Percentiles rank a stretch among this genome's conserved stretches.
These are phyloP conservation scores for Leptobrachium ailaonicum DNA, from an alignment of 2,113 vertebrate species.

Conservation along the genomic window DNA sequence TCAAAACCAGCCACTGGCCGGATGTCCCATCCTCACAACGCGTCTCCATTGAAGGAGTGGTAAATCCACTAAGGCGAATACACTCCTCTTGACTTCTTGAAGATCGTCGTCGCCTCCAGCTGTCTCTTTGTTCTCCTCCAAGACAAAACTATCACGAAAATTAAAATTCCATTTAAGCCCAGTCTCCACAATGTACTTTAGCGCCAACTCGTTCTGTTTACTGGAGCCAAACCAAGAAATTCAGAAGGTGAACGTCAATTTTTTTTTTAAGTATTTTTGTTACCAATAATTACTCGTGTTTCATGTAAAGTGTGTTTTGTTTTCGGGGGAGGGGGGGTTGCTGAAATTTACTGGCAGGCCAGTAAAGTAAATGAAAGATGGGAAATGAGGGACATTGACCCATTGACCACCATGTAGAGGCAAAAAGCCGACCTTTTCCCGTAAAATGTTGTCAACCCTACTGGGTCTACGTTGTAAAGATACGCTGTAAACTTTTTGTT, in stretches of 20 bases:
- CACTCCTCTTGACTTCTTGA: not conserved
- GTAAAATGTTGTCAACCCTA: no score
- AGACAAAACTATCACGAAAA: not conserved
- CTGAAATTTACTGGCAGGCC: no score
- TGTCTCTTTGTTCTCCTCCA: no score
- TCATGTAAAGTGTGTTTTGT: no score
- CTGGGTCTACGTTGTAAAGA: not conserved
- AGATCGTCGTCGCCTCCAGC: not conserved
- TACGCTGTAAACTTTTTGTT: not conserved
- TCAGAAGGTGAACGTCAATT: not conserved
- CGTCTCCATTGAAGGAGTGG: not conserved
- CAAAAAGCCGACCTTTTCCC: no score
- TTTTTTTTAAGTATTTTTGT: no score
- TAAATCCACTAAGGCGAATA: no score
- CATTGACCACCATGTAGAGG: no score
- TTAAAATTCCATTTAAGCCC: no score
- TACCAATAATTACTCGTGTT: not conserved
- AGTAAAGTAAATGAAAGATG: no score
- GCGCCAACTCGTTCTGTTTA: not conserved
- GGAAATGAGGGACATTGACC: no score
- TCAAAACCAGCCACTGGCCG: not conserved
- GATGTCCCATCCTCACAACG: not conserved
- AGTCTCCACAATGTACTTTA: not conserved
- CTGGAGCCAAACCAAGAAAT: not conserved
- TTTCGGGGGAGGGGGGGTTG: no score